Evolutionary conservation across 37 sponge, comb jelly and placozoan genomes (phyloP), one percentile per base, ranked within the genome.

Genomic region (Agelas oroides): DNA sequence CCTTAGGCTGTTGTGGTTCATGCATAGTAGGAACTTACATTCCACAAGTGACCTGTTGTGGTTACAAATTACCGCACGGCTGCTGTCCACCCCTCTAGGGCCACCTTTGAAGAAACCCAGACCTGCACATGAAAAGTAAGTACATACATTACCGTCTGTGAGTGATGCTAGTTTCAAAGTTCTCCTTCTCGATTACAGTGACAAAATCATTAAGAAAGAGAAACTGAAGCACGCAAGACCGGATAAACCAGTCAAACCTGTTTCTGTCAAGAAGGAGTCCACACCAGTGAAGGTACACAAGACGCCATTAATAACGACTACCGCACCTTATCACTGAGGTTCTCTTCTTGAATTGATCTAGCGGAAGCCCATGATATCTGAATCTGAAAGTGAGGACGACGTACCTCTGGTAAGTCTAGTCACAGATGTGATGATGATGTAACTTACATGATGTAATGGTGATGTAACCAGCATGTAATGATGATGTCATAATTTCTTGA

Each of bases 301-400:
- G 28, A 53, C 12, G 74, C 12, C 3, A 1, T 59, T 11, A 46
- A n/a, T n/a, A n/a, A n/a, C n/a, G n/a, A n/a, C n/a, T n/a, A 38
- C 35, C 12, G 16, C 28, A 34, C 19, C 34, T 39, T 32, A n/a
- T n/a, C n/a, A n/a, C n/a, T n/a, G n/a, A n/a, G 19, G 71, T 12
- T 16, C 38, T 2, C 5, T 25, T 81, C n/a, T n/a, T n/a, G n/a
- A n/a, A n/a, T n/a, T n/a, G n/a, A 21, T 21, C 1, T 52, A 73
- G 64, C 62, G 53, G 28, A 81, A 87, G 70, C 92, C 88, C 19
- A 82, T 92, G 74, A 86, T 87, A n/a, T 82, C 83, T 8, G 92
- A 92, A 23, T 80, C 81, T 30, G 92, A 92, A 19, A 82, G 82
- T 75, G 92, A 92, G 1, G 85, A 90, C 62, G 80, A 65, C 32